Conservation (phyloP, 1,140 invertebrate genomes). For the Phymastichus coffea region DNA sequence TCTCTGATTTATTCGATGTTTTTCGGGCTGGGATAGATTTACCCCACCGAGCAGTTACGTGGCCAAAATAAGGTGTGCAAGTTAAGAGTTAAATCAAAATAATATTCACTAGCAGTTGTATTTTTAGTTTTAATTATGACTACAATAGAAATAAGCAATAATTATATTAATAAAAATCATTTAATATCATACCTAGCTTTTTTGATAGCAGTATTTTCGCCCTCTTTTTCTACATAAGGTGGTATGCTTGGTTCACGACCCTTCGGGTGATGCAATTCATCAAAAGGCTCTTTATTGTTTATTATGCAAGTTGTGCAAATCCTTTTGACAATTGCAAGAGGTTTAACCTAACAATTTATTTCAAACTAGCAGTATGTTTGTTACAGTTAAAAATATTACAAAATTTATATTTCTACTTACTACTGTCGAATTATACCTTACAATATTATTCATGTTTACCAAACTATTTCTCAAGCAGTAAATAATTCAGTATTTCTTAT, state of each 20-base stretch:
- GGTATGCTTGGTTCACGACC: constrained; percentile 50
- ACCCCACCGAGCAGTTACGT: too few relatives aligned
- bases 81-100: not conserved
- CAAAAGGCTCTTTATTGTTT: constrained; percentile 28
- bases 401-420: constrained; percentile 6
- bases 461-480: not conserved
- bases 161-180: not conserved
- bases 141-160: constrained; percentile 8
- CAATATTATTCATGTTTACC: constrained; percentile 26
- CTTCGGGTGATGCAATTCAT: constrained; percentile 42
- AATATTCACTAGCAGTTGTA: too few relatives aligned
- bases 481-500: too few relatives aligned
- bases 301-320: constrained; percentile 29
- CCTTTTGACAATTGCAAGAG: constrained; percentile 4
- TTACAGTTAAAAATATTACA: not conserved
- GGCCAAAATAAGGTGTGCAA: too few relatives aligned
- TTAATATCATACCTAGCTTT: constrained; percentile 52
- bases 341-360: constrained; percentile 28
- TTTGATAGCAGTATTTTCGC: constrained; percentile 54
- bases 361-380: not conserved
- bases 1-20: too few relatives aligned
- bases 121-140: too few relatives aligned
- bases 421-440: not conserved
- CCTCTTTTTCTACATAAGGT: constrained; percentile 50
- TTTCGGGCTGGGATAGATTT: too few relatives aligned